These are phyloP conservation scores for Nasonia giraulti DNA, from an alignment of 1,140 invertebrate genomes.

Conservation along the genomic window DNA sequence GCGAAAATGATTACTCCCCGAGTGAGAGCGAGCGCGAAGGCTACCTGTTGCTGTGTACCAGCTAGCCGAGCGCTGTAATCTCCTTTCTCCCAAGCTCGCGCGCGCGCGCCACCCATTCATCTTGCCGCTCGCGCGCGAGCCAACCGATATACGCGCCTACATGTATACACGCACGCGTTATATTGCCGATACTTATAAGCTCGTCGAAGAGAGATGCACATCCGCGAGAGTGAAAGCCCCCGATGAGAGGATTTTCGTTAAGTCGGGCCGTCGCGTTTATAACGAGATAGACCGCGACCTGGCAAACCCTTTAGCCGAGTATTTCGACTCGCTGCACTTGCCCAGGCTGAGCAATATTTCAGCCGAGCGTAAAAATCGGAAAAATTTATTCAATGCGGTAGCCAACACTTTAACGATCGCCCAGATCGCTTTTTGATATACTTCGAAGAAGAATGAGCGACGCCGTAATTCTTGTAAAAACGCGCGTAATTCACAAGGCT, in stretches of 20 bases:
- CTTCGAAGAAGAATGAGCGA: background rate
- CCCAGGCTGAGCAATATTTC: background rate
- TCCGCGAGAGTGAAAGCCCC: background rate
- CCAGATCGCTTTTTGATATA: conserved; percentile 30
- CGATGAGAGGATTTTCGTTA: background rate
- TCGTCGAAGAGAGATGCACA: background rate
- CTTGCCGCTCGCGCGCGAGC: background rate
- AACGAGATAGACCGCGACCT: too few species aligned
- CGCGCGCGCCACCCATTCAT: conserved; percentile 20
- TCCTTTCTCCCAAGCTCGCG: conserved; percentile 38
- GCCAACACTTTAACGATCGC: conserved; percentile 24
- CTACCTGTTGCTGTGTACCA: conserved; percentile 20
- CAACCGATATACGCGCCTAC: background rate
- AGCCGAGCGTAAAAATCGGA: background rate
- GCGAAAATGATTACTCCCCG: conserved; percentile 34
- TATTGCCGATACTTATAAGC: background rate
- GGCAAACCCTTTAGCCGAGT: background rate
- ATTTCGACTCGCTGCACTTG: background rate
- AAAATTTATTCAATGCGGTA: conserved; percentile 39
- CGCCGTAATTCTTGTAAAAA: conserved; percentile 3
- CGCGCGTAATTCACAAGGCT: conserved; percentile 29
- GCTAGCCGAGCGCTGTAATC: conserved; percentile 29
- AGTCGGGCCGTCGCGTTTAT: background rate
- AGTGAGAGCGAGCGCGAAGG: conserved; percentile 8
- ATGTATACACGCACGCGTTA: background rate